Base-by-base conservation (phyloP, 2,797 vertebrate species). In the Miichthys miiuy region DNA sequence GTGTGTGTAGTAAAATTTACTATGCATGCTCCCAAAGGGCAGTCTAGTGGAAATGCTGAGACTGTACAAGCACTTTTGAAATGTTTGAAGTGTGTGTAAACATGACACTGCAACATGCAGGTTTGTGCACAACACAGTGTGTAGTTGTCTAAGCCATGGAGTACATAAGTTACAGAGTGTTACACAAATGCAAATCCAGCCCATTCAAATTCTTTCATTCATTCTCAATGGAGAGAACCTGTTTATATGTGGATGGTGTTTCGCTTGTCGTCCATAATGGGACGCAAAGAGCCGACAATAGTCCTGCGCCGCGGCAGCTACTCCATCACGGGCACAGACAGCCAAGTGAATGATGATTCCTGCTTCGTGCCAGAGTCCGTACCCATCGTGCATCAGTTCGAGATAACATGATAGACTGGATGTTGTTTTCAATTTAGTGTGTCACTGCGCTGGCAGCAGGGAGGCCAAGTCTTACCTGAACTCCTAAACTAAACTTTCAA, bases 241-340 rank as follows among this genome's bases (percentile, higher is more conserved):
- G 72, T 88, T 88, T 83, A 78, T 77, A 81, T 77, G 76, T 61
- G 71, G 71, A 80, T 9, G 72, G 54, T 16, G 84, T 67, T 74
- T 65, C 54, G 68, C 70, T 78, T 72, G 79, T 82, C 69, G 25
- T 48, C 70, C 82, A 80, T 87, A 83, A 91, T 80, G 68, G 78
- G 78, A 72, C 21, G 75, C 60, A 77, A 69, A 70, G 80, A 79
- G 68, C 51, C 41, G 73, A 79, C 69, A 78, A 81, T 76, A 69
- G 83, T 81, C 76, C 77, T 23, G 70, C 78, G 68, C 69, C 69
- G 54, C 51, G 48, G 78, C 62, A 81, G 67, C 82, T 61, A 46
- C 80, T 93, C 88, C 73, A 91, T 90, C 89, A 89, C 84, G 75
- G 78, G 83, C 82, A 77, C 71, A 73, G 62, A 58, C 78, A 52